Conservation (phyloP, 2,113 vertebrate genomes). For the Brachirus orientalis region DNA sequence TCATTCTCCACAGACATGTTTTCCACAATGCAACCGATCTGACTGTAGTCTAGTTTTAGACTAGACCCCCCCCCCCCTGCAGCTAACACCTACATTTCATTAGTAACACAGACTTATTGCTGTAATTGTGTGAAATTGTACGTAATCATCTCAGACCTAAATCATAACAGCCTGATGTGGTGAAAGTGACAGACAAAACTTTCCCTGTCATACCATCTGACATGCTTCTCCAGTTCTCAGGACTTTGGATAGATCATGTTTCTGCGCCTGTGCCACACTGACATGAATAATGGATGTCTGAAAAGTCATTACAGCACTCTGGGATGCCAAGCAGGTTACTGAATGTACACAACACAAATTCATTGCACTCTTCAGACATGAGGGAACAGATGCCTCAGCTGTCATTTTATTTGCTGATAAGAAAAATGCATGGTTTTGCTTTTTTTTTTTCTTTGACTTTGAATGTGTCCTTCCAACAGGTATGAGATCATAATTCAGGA, state of each 20-base stretch:
- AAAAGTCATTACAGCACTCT: constrained; percentile 36
- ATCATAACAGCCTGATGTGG: constrained; percentile 22
- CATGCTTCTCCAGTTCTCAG: neutral
- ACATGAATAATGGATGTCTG: constrained; percentile 47
- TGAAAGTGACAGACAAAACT: constrained; percentile 1
- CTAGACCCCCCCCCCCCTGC: neutral
- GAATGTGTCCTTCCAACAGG: neutral
- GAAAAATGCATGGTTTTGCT: neutral
- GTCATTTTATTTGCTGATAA: neutral
- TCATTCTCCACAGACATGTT: no score
- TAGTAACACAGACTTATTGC: no score
- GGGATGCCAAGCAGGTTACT: constrained; percentile 25
- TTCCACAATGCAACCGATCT: neutral
- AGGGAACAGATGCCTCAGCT: neutral
- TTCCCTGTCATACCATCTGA: constrained; percentile 9
- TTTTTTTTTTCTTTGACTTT: constrained; percentile 7
- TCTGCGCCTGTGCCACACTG: constrained; percentile 32
- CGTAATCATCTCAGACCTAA: neutral
- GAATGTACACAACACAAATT: constrained; percentile 15
- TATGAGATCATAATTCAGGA: neutral
- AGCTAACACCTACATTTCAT: no score
- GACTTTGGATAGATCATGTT: constrained; percentile 36
- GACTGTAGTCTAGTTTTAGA: neutral
- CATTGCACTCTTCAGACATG: neutral
- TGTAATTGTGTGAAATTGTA: neutral